phyloP scores from a whole-genome alignment of 2,888 invertebrate species.

The Drosophila gaucha region DNA sequence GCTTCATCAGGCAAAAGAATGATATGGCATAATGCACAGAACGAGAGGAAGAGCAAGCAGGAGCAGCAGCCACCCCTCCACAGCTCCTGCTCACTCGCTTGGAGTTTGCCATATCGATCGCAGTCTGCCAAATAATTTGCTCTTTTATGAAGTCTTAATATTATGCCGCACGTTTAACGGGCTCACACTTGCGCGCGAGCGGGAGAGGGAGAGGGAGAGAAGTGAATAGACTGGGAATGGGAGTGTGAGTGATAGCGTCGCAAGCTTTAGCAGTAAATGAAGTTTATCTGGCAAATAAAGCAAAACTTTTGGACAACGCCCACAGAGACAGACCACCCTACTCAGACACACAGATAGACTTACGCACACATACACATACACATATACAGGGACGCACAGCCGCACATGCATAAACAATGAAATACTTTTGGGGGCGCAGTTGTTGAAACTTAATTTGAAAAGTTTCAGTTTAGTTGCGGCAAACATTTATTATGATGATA shows the following conservation, averaged over 20 bases:
- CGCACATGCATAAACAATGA: slow-evolving; percentile 46
- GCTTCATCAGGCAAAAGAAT: slow-evolving; percentile 83
- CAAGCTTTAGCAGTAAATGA: slow-evolving; percentile 59
- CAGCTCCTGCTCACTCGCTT: background rate
- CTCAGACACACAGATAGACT: background rate
- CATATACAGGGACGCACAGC: slow-evolving; percentile 1
- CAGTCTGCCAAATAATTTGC: slow-evolving; percentile 73
- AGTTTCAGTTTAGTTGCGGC: slow-evolving; percentile 68
- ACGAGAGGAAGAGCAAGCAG: slow-evolving; percentile 28
- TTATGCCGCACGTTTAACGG: slow-evolving; percentile 76
- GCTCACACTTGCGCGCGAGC: slow-evolving; percentile 55
- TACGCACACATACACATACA: slow-evolving; percentile 4
- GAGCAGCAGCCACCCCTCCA: background rate
- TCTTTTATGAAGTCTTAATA: slow-evolving; percentile 80
- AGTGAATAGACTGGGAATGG: background rate
- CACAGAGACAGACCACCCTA: slow-evolving; percentile 28
- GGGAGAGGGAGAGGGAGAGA: background rate
- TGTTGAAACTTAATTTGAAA: slow-evolving; percentile 74
- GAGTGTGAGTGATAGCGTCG: background rate
- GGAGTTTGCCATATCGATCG: slow-evolving; percentile 58
- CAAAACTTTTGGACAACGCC: slow-evolving; percentile 58
- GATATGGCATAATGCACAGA: slow-evolving; percentile 83
- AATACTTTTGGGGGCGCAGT: slow-evolving; percentile 58
- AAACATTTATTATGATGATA: slow-evolving; percentile 80
- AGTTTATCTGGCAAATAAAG: slow-evolving; percentile 65